Percentiles rank a stretch among this genome's conserved stretches.
Conservation (phyloP, 2,113 vertebrate species). For the Protobothrops mucrosquamatus region DNA sequence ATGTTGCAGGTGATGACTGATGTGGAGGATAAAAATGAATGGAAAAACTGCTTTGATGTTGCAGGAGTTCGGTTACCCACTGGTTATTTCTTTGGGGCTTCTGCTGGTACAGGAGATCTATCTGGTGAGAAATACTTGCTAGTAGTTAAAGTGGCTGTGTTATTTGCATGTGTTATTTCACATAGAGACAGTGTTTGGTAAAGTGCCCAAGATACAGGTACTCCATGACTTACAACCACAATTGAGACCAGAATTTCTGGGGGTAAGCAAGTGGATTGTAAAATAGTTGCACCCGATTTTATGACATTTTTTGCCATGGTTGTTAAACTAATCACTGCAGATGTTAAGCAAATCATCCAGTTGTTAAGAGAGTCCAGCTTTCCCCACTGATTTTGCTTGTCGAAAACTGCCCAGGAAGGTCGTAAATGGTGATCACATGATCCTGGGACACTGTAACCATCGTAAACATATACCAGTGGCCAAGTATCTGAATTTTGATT, state of each 20-base stretch:
- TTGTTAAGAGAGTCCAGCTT: not conserved
- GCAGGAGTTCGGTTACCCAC: conserved; percentile 93
- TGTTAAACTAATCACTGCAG: not conserved
- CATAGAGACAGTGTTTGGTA: not conserved
- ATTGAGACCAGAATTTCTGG: not conserved
- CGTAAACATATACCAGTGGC: too few relatives aligned
- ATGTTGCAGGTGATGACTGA: conserved; percentile 88
- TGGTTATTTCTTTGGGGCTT: conserved; percentile 94
- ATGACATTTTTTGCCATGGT: not conserved
- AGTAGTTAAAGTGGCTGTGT: not conserved
- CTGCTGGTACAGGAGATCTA: conserved; percentile 94
- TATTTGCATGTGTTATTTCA: fast-evolving
- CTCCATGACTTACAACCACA: not conserved
- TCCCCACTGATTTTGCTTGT: not conserved
- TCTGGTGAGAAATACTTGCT: conserved; percentile 77
- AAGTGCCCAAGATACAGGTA: not conserved
- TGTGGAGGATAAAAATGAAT: conserved; percentile 91
- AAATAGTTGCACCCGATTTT: not conserved
- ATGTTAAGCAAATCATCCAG: not conserved
- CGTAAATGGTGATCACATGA: not conserved
- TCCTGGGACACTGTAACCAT: too few relatives aligned
- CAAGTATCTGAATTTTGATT: too few relatives aligned
- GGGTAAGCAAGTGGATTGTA: not conserved
- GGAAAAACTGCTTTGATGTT: conserved; percentile 97
- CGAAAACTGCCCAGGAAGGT: not conserved